Evolutionary conservation across 2,888 invertebrate genomes (phyloP).

Genomic region (Cantharis rustica): DNA sequence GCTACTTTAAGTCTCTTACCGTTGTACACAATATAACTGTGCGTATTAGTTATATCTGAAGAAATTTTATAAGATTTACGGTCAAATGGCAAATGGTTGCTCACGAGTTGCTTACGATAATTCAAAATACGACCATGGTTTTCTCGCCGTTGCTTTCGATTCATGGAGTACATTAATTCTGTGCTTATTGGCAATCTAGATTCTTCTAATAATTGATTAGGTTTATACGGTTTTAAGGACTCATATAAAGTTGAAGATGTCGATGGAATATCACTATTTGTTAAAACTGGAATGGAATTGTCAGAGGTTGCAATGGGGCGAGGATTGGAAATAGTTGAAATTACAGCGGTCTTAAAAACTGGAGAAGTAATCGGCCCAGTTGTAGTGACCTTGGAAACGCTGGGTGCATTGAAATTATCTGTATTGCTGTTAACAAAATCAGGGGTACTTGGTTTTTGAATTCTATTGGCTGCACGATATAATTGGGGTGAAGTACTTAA

Average conservation of each 20-base stretch:
- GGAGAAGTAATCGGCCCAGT: too few species aligned
- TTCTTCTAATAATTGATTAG: conserved; percentile 44
- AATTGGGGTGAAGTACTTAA: conserved; percentile 52
- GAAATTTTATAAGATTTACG: conserved; percentile 2
- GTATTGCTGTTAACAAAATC: conserved; percentile 29
- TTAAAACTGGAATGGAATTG: not conserved
- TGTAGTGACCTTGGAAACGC: conserved; percentile 9
- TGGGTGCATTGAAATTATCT: conserved; percentile 35
- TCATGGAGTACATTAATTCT: too few species aligned
- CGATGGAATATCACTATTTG: not conserved
- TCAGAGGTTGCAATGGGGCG: too few species aligned
- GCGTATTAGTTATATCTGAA: not conserved
- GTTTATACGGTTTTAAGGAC: too few species aligned
- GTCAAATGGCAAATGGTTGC: conserved; percentile 2
- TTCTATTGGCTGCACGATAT: conserved; percentile 42
- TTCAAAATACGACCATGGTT: too few species aligned
- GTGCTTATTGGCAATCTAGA: not conserved
- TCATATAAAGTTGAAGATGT: too few species aligned
- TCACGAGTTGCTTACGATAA: too few species aligned
- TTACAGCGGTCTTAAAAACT: too few species aligned
- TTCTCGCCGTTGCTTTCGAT: too few species aligned
- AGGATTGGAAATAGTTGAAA: too few species aligned
- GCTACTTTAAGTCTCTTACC: conserved; percentile 27
- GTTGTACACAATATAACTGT: not conserved
- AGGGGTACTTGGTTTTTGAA: conserved; percentile 47